phyloP scores from a whole-genome alignment of 2,888 invertebrate species.

The Escarpia spicata region DNA sequence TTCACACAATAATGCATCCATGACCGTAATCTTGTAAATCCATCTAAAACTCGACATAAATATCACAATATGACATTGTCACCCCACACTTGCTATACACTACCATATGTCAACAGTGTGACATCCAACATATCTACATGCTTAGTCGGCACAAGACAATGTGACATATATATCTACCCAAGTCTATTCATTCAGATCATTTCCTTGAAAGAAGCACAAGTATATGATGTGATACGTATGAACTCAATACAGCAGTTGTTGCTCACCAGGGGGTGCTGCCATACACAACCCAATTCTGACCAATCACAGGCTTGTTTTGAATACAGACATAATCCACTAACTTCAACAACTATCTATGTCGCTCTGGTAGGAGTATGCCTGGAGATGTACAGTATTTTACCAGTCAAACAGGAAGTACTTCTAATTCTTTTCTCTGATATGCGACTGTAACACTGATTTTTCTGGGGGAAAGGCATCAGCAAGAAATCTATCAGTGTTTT shows the following conservation, averaged over 20 bases:
- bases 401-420: too few species aligned
- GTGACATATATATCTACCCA: neutral
- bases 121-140: neutral
- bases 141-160: neutral
- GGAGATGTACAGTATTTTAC: too few species aligned
- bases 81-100: neutral
- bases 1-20: neutral
- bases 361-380: too few species aligned
- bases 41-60: slow-evolving; percentile 12
- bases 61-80: neutral
- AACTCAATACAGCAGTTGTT: neutral
- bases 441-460: too few species aligned
- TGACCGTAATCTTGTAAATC: neutral
- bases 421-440: too few species aligned
- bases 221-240: neutral
- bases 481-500: too few species aligned
- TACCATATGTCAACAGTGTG: neutral
- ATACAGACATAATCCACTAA: too few species aligned
- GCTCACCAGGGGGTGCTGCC: neutral
- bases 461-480: too few species aligned
- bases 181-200: neutral
- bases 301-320: neutral
- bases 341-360: too few species aligned
- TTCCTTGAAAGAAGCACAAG: neutral
- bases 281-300: neutral